phyloP scores from a whole-genome alignment of 2,888 invertebrate species.

The Eilema griseolum region DNA sequence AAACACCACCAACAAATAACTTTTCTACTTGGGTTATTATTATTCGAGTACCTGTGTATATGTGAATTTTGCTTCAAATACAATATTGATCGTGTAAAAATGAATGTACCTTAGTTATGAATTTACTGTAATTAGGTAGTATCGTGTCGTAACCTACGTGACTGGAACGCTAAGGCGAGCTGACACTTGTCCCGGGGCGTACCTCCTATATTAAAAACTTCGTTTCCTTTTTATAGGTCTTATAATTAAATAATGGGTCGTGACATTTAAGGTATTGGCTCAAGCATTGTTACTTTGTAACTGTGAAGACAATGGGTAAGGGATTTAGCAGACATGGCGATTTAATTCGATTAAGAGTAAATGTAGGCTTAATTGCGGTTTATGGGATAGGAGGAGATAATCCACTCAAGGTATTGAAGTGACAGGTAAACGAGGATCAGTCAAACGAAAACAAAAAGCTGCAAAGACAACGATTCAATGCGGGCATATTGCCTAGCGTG shows the following conservation, averaged over 20 bases:
- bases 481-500: too few relatives aligned
- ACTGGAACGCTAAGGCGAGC: constrained; percentile 25
- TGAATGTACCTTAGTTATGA: background rate
- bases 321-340: background rate
- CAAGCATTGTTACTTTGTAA: background rate
- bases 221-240: constrained; percentile 16
- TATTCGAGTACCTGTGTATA: too few relatives aligned
- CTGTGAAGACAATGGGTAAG: background rate
- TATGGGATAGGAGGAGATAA: background rate
- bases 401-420: background rate
- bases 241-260: constrained; percentile 18
- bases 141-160: constrained; percentile 38
- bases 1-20: too few relatives aligned
- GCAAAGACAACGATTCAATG: too few relatives aligned
- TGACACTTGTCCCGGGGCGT: constrained; percentile 11
- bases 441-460: too few relatives aligned
- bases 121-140: constrained; percentile 30
- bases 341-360: background rate
- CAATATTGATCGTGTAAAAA: constrained; percentile 23
- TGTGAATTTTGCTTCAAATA: background rate
- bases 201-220: constrained; percentile 19
- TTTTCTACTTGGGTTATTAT: too few relatives aligned
- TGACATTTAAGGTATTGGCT: constrained; percentile 1
- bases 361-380: background rate
- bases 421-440: too few relatives aligned